Base-by-base conservation (phyloP, 2,113 vertebrate species). In the Bos taurus region DNA sequence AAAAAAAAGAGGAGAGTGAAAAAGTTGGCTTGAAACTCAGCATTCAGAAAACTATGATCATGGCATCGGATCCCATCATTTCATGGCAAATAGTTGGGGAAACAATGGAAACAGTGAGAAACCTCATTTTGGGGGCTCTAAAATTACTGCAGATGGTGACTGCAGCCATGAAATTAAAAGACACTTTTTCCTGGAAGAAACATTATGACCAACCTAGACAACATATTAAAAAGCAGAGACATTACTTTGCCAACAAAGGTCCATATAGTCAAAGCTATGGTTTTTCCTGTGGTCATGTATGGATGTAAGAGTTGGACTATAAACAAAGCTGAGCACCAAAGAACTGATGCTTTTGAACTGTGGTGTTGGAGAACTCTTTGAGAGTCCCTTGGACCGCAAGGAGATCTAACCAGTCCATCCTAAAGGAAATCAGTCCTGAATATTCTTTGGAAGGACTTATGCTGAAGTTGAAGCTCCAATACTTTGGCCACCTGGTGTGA, bases 311-410 rank as follows among this genome's bases (percentile, higher is more conserved):
- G 16, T 36, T 36, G 33, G 33, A 36, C 33, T 2, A 5, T 67
- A 2, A 67, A 36, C 8, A 21, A 67, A 21, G 33, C 33, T 36
- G 64, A 67, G 33, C 0, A 0, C 33, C 8, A 0, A 67, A 36
- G 33, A 9, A 36, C 0, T 36, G 33, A 19, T 67, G 64, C 33
- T 36, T 67, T 67, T 67, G 64, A 67, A 21, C 17, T 36, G 33
- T 10, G 33, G 33, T 10, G 6, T 33, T 33, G 14, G 60, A 16
- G 14, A 33, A 67, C 33, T 36, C 33, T 19, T 64, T 67, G 33
- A n/a, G 64, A 67, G 64, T 36, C 16, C 16, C 33, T n/a, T 36
- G 64, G 33, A 67, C 64, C 10, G 16, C 33, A n/a, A 67, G 33
- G 8, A 36, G 64, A 67, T 67, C 64, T 17, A 67, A 67, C 4